Evolutionary conservation across 2,888 invertebrate genomes (phyloP).

Genomic region (Lamellibrachia columna): DNA sequence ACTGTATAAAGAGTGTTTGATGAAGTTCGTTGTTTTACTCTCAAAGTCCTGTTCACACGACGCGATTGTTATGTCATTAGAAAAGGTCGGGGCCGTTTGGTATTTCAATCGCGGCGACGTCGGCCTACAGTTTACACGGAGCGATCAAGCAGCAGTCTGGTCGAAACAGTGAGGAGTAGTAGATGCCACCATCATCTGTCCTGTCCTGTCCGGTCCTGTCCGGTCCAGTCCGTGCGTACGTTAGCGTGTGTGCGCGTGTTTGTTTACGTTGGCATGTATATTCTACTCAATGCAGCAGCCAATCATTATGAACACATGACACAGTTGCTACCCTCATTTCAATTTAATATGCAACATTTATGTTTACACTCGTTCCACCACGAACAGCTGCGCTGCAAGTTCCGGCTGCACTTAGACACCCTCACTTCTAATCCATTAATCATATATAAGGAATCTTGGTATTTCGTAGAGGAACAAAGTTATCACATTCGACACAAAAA

Average conservation of each 20-base stretch:
- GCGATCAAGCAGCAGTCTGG: no score
- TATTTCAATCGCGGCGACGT: no score
- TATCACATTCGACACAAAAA: not conserved
- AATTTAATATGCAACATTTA: not conserved
- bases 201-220: no score
- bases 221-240: not conserved
- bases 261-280: not conserved
- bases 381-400: not conserved
- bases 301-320: not conserved
- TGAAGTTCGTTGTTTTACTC: no score
- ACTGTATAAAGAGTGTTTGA: no score
- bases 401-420: not conserved
- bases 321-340: not conserved
- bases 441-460: not conserved
- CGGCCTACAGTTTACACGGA: no score
- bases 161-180: no score
- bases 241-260: not conserved
- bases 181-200: no score
- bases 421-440: not conserved
- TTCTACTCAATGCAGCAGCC: not conserved
- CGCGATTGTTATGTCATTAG: no score
- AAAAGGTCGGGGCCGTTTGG: no score
- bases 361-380: not conserved
- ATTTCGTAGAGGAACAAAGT: not conserved
- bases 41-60: no score